Percentiles rank a stretch among this genome's conserved stretches.
Conservation (phyloP, 2,888 invertebrate genomes). For the Andrena chrysosceles region DNA sequence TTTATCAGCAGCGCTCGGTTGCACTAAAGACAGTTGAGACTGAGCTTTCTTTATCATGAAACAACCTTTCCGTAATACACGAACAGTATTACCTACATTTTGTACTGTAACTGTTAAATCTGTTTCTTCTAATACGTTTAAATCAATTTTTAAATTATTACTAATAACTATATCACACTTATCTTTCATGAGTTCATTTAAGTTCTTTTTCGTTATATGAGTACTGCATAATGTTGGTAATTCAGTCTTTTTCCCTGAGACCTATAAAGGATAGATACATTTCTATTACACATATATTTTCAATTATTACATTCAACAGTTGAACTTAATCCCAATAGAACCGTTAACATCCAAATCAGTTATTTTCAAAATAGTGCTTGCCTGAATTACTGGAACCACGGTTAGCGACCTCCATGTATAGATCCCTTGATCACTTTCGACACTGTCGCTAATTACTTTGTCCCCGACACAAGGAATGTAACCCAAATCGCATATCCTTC, state of each 20-base stretch:
- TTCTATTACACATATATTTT: background rate
- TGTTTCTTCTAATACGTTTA: conserved; percentile 84
- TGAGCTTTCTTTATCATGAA: conserved; percentile 86
- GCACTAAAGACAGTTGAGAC: conserved; percentile 86
- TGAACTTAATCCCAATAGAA: background rate
- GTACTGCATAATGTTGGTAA: conserved; percentile 6
- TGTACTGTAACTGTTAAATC: conserved; percentile 85
- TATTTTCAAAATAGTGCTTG: conserved; percentile 20
- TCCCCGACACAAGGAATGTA: conserved; percentile 87
- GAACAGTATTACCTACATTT: conserved; percentile 83
- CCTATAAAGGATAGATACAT: conserved; percentile 44
- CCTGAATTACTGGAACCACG: conserved; percentile 79
- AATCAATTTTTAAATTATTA: conserved; percentile 84
- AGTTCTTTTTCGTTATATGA: conserved; percentile 42
- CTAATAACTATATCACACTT: conserved; percentile 87
- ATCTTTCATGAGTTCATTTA: conserved; percentile 79
- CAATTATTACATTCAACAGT: background rate
- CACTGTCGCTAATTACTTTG: conserved; percentile 88
- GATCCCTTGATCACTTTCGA: conserved; percentile 90
- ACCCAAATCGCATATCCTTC: conserved; percentile 86
- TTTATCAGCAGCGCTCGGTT: conserved; percentile 81
- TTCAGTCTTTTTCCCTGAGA: conserved; percentile 41
- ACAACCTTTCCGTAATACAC: conserved; percentile 86
- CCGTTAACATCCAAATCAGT: conserved; percentile 6
- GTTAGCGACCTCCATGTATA: conserved; percentile 88